A percentile compares a stretch with the other conserved stretches of the same genome.
phyloP scores from a whole-genome alignment of 2,888 invertebrate genomes.

The Drosophila monieri region DNA sequence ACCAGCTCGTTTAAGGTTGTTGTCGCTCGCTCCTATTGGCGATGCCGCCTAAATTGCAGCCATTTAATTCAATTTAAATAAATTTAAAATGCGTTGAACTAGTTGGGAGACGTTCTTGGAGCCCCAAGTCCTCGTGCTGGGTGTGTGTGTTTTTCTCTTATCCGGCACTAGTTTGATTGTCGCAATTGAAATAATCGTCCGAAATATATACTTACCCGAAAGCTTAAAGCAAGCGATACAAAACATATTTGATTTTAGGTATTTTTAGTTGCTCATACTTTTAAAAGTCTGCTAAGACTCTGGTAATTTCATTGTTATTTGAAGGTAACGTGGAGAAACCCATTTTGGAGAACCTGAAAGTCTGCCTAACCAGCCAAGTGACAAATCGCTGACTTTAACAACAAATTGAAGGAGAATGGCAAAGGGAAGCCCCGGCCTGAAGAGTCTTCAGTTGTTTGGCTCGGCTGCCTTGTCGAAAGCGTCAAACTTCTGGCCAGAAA shows the following conservation, averaged over 20 bases:
- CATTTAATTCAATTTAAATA: constrained; percentile 80
- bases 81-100: constrained; percentile 76
- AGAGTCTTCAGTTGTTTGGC: constrained; percentile 43
- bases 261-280: neutral
- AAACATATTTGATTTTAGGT: neutral
- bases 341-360: constrained; percentile 5
- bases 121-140: constrained; percentile 1
- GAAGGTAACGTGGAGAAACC: no score
- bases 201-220: neutral
- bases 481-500: constrained; percentile 63
- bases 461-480: constrained; percentile 71
- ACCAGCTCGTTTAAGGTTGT: constrained; percentile 37
- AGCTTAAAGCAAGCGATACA: neutral
- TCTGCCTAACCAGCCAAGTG: constrained; percentile 59
- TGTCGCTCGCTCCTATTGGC: constrained; percentile 50
- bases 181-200: constrained; percentile 27
- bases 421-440: constrained; percentile 11
- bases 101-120: constrained; percentile 48
- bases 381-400: constrained; percentile 55
- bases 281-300: no score
- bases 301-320: no score
- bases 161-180: constrained; percentile 19
- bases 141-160: constrained; percentile 9
- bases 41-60: constrained; percentile 72
- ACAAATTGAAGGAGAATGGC: constrained; percentile 10